These are phyloP conservation scores for Pachypsylla venusta DNA, from an alignment of 1,140 invertebrate species.

Conservation along the genomic window DNA sequence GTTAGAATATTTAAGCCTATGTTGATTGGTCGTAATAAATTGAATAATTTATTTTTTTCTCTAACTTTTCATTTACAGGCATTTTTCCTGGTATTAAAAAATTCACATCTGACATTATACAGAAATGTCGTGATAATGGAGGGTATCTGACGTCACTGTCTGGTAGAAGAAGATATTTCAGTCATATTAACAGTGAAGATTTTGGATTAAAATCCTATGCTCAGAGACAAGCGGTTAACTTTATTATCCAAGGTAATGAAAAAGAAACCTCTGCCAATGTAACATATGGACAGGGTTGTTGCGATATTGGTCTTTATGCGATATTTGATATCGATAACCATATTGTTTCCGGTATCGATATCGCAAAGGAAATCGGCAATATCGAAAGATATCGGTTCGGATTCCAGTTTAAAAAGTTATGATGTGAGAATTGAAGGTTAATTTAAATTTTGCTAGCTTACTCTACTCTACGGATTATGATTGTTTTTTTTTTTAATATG, in stretches of 20 bases:
- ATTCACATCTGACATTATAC: slow-evolving; percentile 33
- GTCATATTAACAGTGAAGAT: slow-evolving; percentile 30
- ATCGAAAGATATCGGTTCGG: neutral
- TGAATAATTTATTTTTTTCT: no score
- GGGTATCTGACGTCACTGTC: slow-evolving; percentile 34
- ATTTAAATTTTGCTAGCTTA: no score
- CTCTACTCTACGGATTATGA: no score
- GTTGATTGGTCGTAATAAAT: no score
- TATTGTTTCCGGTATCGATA: no score
- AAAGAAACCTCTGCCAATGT: neutral
- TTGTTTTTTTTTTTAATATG: no score
- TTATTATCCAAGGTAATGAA: slow-evolving; percentile 39
- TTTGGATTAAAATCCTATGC: slow-evolving; percentile 31
- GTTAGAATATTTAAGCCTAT: no score
- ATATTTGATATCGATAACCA: no score
- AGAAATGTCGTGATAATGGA: slow-evolving; percentile 28
- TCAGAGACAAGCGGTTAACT: slow-evolving; percentile 41
- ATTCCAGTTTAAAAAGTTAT: neutral
- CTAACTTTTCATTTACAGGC: slow-evolving; percentile 28
- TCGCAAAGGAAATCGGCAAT: no score
- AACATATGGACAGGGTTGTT: neutral
- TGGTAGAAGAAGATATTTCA: slow-evolving; percentile 34
- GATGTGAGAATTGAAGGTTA: neutral
- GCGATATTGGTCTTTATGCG: no score
- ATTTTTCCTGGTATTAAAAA: slow-evolving; percentile 35